These are phyloP conservation scores for Cheiracanthium punctorium DNA, from an alignment of 2,888 invertebrate species.

Conservation along the genomic window DNA sequence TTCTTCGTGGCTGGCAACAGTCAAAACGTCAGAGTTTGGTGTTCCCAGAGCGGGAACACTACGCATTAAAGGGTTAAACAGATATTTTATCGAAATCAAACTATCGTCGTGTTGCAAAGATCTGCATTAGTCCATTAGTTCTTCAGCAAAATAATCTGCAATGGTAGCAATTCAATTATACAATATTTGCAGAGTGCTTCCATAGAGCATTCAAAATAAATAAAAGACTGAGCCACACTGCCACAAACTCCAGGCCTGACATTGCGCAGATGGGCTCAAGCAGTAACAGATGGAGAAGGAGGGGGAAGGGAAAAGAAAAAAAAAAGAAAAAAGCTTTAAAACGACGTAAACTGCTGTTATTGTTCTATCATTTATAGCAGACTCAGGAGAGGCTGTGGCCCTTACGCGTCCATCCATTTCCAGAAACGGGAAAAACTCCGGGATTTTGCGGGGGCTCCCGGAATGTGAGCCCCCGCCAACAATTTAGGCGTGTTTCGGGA, in stretches of 20 bases:
- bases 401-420: slow-evolving; percentile 27
- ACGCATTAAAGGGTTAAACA: too few relatives aligned
- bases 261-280: slow-evolving; percentile 39
- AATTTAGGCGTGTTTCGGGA: slow-evolving; percentile 13
- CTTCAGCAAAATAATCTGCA: too few relatives aligned
- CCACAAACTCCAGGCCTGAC: not conserved
- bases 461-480: slow-evolving; percentile 16
- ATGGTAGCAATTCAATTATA: too few relatives aligned
- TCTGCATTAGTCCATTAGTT: too few relatives aligned
- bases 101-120: too few relatives aligned
- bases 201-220: too few relatives aligned
- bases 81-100: too few relatives aligned
- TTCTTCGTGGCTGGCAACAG: too few relatives aligned
- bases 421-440: slow-evolving; percentile 17
- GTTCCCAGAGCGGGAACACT: too few relatives aligned
- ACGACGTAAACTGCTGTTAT: slow-evolving; percentile 56
- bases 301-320: too few relatives aligned
- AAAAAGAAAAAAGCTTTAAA: slow-evolving; percentile 26
- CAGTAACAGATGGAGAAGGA: slow-evolving; percentile 40
- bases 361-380: slow-evolving; percentile 61
- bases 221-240: not conserved
- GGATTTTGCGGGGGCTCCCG: not conserved
- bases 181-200: too few relatives aligned
- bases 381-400: not conserved
- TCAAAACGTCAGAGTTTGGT: too few relatives aligned